Conservation (phyloP, 2,113 vertebrate species). For the Macheiramphus alcinus region DNA sequence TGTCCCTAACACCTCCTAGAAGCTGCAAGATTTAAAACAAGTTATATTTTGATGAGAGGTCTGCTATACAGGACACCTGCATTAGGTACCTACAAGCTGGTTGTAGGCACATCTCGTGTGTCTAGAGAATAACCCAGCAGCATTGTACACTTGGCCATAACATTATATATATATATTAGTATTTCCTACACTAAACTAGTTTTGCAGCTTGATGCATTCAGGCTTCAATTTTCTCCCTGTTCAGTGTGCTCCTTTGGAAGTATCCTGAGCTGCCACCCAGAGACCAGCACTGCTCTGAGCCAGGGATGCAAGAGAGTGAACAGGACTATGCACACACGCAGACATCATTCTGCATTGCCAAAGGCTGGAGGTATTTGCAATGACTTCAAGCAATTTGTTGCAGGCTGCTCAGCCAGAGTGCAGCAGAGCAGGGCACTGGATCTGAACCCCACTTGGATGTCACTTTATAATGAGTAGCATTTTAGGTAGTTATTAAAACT, state of each 20-base stretch:
- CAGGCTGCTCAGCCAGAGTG: background rate
- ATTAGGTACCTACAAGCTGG: background rate
- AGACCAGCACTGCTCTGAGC: rapidly evolving
- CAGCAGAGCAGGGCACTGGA: background rate
- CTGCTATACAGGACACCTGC: rapidly evolving
- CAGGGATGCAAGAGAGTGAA: background rate
- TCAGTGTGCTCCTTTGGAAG: background rate
- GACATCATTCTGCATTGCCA: background rate
- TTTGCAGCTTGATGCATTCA: background rate
- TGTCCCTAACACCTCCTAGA: background rate
- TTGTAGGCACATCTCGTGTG: background rate
- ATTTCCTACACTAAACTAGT: background rate
- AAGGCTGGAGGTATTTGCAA: background rate
- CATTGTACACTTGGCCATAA: background rate
- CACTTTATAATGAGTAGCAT: background rate
- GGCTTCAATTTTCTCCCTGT: background rate
- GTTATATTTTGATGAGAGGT: background rate
- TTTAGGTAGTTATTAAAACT: background rate
- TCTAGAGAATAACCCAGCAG: background rate
- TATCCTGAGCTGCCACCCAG: background rate
- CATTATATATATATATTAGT: background rate
- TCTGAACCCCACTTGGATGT: background rate
- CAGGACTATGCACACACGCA: rapidly evolving
- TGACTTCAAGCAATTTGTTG: background rate
- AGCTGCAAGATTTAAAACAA: background rate